Evolutionary conservation across 2,797 vertebrate genomes (phyloP).

Genomic region (Danio choprae): DNA sequence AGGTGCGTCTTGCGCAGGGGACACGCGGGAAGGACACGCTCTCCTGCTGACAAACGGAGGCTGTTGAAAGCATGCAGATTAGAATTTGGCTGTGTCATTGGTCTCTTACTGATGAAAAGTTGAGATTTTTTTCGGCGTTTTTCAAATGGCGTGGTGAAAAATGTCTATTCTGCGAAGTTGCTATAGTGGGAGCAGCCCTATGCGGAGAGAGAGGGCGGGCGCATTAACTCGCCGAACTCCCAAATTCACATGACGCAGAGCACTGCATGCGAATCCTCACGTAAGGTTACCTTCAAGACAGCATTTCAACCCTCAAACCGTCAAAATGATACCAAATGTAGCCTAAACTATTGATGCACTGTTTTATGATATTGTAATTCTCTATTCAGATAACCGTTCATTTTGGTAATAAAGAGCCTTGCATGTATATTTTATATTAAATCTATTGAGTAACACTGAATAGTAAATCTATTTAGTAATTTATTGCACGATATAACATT

Average conservation of each 20-base stretch:
- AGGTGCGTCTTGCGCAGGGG: conserved; percentile 48
- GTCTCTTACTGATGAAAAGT: neutral
- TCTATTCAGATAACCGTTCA: neutral
- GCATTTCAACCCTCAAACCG: neutral
- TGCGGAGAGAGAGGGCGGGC: conserved; percentile 69
- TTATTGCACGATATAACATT: no score
- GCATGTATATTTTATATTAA: neutral
- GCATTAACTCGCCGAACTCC: conserved; percentile 63
- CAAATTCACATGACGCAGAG: conserved; percentile 46
- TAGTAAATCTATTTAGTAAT: no score
- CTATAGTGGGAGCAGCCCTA: conserved; percentile 75
- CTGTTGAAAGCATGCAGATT: neutral
- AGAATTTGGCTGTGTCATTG: neutral
- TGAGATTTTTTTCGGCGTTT: neutral
- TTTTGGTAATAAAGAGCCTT: neutral
- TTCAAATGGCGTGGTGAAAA: conserved; percentile 6
- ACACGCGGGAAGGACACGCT: conserved; percentile 48
- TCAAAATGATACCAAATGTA: neutral
- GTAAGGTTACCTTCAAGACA: conserved; percentile 17
- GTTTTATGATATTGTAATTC: neutral
- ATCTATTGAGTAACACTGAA: no score
- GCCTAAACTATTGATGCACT: neutral
- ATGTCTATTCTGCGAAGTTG: conserved; percentile 26
- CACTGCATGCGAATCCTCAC: conserved; percentile 33
- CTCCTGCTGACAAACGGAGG: neutral